phyloP scores from a whole-genome alignment of 1,140 invertebrate genomes.

The Mercenaria mercenaria region DNA sequence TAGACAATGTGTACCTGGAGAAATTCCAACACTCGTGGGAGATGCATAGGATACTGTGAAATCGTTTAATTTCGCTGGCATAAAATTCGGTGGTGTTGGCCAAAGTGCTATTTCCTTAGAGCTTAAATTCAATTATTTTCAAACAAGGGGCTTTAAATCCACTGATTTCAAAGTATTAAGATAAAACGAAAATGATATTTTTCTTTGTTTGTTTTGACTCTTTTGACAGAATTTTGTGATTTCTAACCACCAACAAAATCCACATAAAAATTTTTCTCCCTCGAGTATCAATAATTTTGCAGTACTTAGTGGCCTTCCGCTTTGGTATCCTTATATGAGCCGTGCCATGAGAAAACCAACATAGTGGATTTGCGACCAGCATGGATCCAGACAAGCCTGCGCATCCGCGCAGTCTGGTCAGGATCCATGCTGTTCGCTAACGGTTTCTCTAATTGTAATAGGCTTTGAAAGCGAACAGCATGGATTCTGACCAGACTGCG shows the following conservation, averaged over 20 bases:
- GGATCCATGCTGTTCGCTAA: background rate
- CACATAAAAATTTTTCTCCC: no score
- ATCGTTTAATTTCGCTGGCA: no score
- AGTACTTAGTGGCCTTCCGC: background rate
- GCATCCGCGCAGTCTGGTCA: background rate
- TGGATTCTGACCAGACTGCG: background rate
- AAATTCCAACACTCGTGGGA: conserved; percentile 8
- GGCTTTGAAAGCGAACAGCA: background rate
- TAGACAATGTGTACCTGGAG: background rate
- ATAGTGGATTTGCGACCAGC: background rate
- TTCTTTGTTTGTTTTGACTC: no score
- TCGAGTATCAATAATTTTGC: no score
- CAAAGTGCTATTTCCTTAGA: no score
- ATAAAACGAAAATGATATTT: no score
- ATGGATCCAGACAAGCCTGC: background rate
- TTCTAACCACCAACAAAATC: no score
- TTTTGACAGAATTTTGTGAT: no score
- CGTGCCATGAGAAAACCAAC: background rate
- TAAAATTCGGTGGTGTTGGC: no score
- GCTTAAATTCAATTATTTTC: no score
- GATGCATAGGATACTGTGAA: conserved; percentile 7
- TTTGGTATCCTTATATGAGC: background rate
- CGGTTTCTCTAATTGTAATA: background rate
- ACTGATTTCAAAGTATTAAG: no score
- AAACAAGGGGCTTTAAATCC: no score